Evolutionary conservation across 1,140 invertebrate genomes (phyloP), one percentile per base, ranked within the genome.

Genomic region (Drosophila bocqueti): DNA sequence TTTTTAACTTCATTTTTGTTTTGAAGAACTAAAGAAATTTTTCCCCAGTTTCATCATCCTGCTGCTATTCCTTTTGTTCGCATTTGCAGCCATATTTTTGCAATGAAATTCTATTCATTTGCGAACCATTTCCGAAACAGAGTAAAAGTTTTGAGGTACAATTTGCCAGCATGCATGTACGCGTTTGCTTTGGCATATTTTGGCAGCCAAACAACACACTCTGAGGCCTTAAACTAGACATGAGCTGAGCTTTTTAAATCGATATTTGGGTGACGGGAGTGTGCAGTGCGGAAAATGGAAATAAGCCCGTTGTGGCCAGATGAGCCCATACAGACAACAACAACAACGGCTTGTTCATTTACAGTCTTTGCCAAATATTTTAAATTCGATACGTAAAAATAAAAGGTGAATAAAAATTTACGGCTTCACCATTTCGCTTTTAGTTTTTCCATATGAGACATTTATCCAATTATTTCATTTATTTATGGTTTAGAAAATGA

Each of bases 161-260:
- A 45, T 26, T 13, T n/a, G 15, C 10, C 24, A 21, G n/a, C 18
- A 43, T 43, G n/a, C 16, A 43, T 43, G 18, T 34, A 29, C 43
- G 16, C 64, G 61, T 45, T 50, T 38, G 47, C 38, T 71, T 77
- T 52, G n/a, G 42, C 42, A 81, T 68, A 54, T 69, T 63, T 64
- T 61, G 65, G 31, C 63, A 66, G 57, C 63, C 58, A 29, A 38
- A 46, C 63, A 55, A 55, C 63, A 55, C 59, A 71, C 62, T 47
- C 68, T 59, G 38, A 73, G 58, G 69, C 59, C 60, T 77, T 77
- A 45, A 73, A 73, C 81, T 73, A 72, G 72, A 78, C 63, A 82
- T 78, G 38, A 65, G 74, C 59, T 78, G 38, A 65, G 74, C 59
- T 57, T 45, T 71, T 54, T 43, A 79, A 79, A 79, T 81, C 78